Base-by-base conservation (phyloP, 2,888 invertebrate species). In the Ethmia dodecea region DNA sequence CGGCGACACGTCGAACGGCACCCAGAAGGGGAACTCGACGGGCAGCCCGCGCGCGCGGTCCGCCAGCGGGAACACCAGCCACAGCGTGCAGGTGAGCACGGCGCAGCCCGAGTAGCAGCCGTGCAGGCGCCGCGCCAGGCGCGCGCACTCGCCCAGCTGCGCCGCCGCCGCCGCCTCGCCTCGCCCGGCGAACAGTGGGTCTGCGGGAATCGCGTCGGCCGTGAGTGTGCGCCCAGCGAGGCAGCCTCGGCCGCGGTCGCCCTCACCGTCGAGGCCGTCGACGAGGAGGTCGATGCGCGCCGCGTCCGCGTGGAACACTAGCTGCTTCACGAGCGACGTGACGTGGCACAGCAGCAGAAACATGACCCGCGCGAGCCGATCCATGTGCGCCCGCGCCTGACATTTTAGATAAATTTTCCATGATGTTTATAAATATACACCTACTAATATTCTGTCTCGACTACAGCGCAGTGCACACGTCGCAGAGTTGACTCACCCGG, bases 271-370 rank as follows among this genome's bases (percentile, higher is more conserved):
- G 5, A 69, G 40, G 3, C 36, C 35, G 2, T 33, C 24, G n/a
- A 67, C 39, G 42, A 72, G 44, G 3, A 26, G 18, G 20, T 63
- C 59, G 13, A 72, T 52, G 4, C 54, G 45, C 6, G 45, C 51
- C 3, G 65, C 62, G 25, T 57, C 52, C 2, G 22, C n/a, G 37
- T 62, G 56, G 47, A 84, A 76, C 26, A 72, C 70, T 13, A 73
- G 14, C 49, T 83, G 84, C 56, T 84, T 84, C 12, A 50, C 70
- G 39, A 79, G 52, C 3, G 80, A 76, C 5, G 83, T 81, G 35
- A 83, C 55, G 56, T 83, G 84, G 45, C 83, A 83, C 37, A 84
- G 65, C 47, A 83, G 60, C 43, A 84, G 60, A 49, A 83, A 83
- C 79, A 83, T 68, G 37, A 81, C 83, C 13, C 74, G 71, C 5